A percentile compares a stretch with the other conserved stretches of the same genome.
Conservation (phyloP, 2,113 vertebrate species). For the Mixornis gularis region DNA sequence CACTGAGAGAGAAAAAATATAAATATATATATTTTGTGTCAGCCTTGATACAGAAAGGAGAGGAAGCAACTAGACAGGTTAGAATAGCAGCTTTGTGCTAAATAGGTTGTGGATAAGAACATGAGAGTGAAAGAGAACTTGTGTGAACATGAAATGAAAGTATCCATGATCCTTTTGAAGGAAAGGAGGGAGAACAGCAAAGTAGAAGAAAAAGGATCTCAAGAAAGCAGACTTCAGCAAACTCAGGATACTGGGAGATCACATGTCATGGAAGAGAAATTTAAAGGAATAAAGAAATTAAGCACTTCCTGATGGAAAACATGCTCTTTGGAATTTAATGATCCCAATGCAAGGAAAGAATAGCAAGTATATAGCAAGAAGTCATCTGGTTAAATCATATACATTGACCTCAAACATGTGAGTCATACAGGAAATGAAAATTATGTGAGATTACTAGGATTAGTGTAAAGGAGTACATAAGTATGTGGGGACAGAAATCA, state of each 20-base stretch:
- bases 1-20: background rate
- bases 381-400: conserved; percentile 20
- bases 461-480: conserved; percentile 13
- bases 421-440: conserved; percentile 45
- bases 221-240: background rate
- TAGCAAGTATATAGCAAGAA: background rate
- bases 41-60: background rate
- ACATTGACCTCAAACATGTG: background rate
- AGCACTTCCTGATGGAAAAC: background rate
- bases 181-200: background rate
- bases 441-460: conserved; percentile 19
- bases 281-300: conserved; percentile 6
- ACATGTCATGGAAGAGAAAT: background rate
- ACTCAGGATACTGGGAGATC: background rate
- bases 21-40: background rate
- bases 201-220: background rate
- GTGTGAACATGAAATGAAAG: background rate
- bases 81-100: background rate
- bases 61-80: background rate
- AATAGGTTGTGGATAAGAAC: background rate
- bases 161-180: background rate
- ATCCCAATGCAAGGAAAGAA: background rate
- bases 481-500: background rate
- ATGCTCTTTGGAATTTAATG: conserved; percentile 3
- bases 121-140: background rate